Base-by-base conservation (phyloP, 2,113 vertebrate species). In the Condylura cristata region DNA sequence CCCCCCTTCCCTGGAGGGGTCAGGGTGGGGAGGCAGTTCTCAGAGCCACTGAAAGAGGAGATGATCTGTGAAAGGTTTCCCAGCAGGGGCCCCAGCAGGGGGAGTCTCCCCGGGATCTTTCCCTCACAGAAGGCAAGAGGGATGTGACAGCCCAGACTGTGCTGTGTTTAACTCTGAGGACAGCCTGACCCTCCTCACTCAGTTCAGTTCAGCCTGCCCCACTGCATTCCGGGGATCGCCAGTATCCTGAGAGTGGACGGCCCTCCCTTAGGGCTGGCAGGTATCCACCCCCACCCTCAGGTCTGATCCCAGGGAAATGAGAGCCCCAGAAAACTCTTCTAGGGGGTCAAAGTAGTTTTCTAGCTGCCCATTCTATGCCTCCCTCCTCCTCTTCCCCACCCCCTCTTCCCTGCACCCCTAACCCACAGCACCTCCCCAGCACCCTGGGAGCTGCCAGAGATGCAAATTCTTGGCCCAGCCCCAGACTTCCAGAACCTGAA, bases 41-140 rank as follows among this genome's bases (percentile, higher is more conserved):
- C 34, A 30, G 24, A 16, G 37, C 8, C 37, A 37, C 44, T 80
- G 9, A 41, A 79, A 1, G 0, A 0, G 2, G 0, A 1, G 2
- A 3, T 0, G 28, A 53, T 53, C 70, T 28, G 3, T 32, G 22
- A 28, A 13, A 28, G 0, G 0, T 34, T 78, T 13, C 93, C 65
- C 37, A 65, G 90, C 28, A 66, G 0, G 0, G 0, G 22, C n/a
- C 13, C 34, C 18, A 30, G 44, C 65, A 61, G 83, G 26, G 6
- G 32, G 92, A n/a, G 84, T 13, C 75, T 91, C 88, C 82, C 75
- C 30, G 88, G 18, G 37, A 22, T 0, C 26, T 75, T 74, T 66
- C 60, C 82, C 78, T 89, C 66, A 3, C 4, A 51, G 0, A 0
- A 17, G 68, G n/a, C 3, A 0, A 28, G 32, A 90, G 61, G 0